Base-by-base conservation (phyloP, 2,113 vertebrate species). In the Bufo bufo region DNA sequence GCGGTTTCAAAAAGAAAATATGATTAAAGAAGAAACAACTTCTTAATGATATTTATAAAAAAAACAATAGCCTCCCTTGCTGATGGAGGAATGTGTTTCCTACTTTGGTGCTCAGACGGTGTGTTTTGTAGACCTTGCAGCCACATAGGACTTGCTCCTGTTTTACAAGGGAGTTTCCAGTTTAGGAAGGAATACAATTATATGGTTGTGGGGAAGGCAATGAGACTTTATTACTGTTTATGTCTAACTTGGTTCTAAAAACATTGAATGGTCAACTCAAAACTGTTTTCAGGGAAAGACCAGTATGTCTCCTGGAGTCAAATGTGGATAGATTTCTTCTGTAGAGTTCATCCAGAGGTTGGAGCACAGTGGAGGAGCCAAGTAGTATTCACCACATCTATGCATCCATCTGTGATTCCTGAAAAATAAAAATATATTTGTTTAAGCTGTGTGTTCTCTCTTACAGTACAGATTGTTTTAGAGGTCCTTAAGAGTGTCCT, bases 121-220 rank as follows among this genome's bases (percentile, higher is more conserved):
- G 85, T 19, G 33, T 1, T 45, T 33, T 84, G 61, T 6, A 6
- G 43, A 13, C 54, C 78, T 86, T 81, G 91, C 47, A 89, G 74
- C 88, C 74, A n/a, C 54, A 91, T 52, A 84, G 90, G 88, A 90
- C 90, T 78, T 86, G 93, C 91, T 90, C 77, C 66, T 91, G 90
- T 93, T 92, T 93, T 93, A 92, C 90, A 91, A 93, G 92, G 93
- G 93, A 94, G 92, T 94, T 90, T 92, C 90, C 90, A 87, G 86
- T 90, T 92, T 80, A 91, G 91, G 85, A 92, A 94, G 90, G 91
- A 93, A 91, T 92, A 91, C 94, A 95, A 95, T 95, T 95, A 95
- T 89, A 95, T 91, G 90, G 89, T 78, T 89, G 87, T 94, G 84
- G 87, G 49, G 86, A 86, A 81, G 56, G 23, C 88, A 90, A 65